Base-by-base conservation (phyloP, 2,797 vertebrate species). In the Hippoglossus hippoglossus region DNA sequence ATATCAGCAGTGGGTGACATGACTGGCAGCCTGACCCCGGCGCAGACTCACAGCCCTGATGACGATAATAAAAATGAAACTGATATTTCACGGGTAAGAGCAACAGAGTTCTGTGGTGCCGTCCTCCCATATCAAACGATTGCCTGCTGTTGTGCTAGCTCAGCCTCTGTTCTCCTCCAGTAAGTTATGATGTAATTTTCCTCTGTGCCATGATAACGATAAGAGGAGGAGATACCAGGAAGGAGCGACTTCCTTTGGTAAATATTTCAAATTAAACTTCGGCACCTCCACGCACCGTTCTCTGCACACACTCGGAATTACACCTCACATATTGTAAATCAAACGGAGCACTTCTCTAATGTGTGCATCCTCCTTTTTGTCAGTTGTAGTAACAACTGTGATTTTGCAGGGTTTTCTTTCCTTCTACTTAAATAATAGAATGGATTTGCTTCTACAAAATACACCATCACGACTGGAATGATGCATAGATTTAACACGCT, bases 151-250 rank as follows among this genome's bases (percentile, higher is more conserved):
- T 62, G 60, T 52, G 74, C 71, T 73, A 75, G 47, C 84, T 84
- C 82, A 68, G 84, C 69, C 75, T 74, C 73, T 81, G 65, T 86
- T 89, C 72, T 83, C 66, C 85, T 71, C 75, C 81, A 69, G 49
- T 81, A 83, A 88, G 78, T 89, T 88, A 87, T 87, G 86, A 89
- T 88, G 86, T 87, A 67, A 88, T 92, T 86, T 79, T 24, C 79
- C 72, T 71, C 68, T 51, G 63, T 59, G 78, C 71, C 71, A 26
- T 28, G 81, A 83, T 89, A 85, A 81, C 54, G 80, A 83, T 73
- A 77, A 75, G 60, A 68, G 69, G 57, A 67, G 44, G 44, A 31
- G 76, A 77, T 76, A 79, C 31, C 46, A 31, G 51, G 22, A 47
- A 47, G 72, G 59, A 68, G 57, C 44, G 2, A 67, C 75, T 55